Conservation (phyloP, 2,797 vertebrate genomes). For the Eremophila alpestris region DNA sequence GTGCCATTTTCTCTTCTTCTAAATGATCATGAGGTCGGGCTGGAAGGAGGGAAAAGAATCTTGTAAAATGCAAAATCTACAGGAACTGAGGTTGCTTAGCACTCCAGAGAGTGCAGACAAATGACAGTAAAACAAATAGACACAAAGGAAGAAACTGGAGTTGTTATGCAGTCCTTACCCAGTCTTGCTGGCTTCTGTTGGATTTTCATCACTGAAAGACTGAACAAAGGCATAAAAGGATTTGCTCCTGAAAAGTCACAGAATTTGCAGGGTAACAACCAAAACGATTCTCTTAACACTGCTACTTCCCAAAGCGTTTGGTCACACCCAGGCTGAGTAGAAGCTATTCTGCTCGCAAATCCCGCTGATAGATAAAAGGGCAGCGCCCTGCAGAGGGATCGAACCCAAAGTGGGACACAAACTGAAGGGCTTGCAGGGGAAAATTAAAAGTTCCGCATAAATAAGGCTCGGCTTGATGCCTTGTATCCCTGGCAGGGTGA, state of each 20-base stretch:
- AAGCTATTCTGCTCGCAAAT: neutral
- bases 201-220: neutral
- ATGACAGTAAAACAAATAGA: neutral
- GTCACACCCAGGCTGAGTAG: neutral
- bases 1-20: neutral
- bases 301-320: neutral
- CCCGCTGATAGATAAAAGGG: neutral
- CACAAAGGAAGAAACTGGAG: neutral
- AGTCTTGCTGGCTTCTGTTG: neutral
- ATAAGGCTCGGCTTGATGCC: neutral
- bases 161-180: neutral
- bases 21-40: neutral
- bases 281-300: neutral
- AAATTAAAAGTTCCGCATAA: neutral
- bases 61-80: neutral
- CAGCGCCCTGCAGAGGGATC: neutral
- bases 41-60: neutral
- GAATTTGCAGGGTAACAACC: neutral
- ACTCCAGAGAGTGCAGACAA: neutral
- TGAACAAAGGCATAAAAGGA: neutral
- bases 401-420: neutral
- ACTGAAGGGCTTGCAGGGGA: neutral
- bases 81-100: neutral
- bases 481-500: neutral
- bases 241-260: neutral